phyloP scores from a whole-genome alignment of 2,797 vertebrate species.

The Anolis apletophallus region DNA sequence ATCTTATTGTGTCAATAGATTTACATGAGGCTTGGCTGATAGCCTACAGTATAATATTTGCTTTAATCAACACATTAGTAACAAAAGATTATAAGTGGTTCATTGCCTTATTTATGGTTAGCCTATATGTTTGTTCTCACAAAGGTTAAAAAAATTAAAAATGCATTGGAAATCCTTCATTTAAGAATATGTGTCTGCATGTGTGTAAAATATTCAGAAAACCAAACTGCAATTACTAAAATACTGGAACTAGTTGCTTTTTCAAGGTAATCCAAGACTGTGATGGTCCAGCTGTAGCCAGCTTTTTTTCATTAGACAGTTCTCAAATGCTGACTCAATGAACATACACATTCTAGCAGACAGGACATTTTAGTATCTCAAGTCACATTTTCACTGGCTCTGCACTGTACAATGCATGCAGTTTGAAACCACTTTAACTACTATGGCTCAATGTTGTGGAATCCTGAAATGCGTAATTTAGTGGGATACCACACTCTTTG shows the following conservation, averaged over 20 bases:
- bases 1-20: constrained; percentile 37
- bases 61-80: constrained; percentile 60
- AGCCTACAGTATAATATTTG: constrained; percentile 49
- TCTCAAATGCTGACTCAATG: neutral
- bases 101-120: constrained; percentile 51
- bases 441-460: no score
- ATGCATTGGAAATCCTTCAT: constrained; percentile 52
- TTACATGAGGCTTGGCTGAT: constrained; percentile 50
- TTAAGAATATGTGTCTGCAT: neutral
- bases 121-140: constrained; percentile 44
- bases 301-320: constrained; percentile 6
- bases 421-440: no score
- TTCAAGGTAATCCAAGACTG: neutral
- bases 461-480: no score
- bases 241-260: constrained; percentile 14
- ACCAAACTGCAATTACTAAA: neutral
- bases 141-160: constrained; percentile 56
- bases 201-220: constrained; percentile 20
- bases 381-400: no score
- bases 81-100: constrained; percentile 53
- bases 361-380: no score
- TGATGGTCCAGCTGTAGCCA: neutral
- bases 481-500: no score
- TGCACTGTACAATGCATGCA: no score
- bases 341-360: neutral